Percentiles rank a stretch among this genome's conserved stretches.
Conservation (phyloP, 1,140 invertebrate genomes). For the Ganaspis sp. region DNA sequence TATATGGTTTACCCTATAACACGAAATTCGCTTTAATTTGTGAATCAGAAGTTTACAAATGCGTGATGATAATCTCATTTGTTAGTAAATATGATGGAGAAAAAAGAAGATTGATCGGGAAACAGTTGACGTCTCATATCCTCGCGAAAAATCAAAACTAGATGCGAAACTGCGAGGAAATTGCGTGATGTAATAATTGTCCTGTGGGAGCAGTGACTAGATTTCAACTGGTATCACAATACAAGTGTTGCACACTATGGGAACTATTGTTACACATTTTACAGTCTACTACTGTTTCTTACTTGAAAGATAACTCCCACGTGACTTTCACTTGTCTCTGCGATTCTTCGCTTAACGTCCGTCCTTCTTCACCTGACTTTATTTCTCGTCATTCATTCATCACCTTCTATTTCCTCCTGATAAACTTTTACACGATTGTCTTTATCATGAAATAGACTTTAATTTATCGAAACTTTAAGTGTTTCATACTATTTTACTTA, state of each 20-base stretch:
- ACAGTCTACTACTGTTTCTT: constrained; percentile 71
- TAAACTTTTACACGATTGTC: too few relatives aligned
- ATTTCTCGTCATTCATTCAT: background rate
- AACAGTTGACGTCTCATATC: constrained; percentile 38
- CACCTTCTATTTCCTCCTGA: background rate
- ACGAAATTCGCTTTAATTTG: background rate
- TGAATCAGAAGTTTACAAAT: background rate
- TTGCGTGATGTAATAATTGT: constrained; percentile 75
- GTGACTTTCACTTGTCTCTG: constrained; percentile 74
- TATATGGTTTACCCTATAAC: too few relatives aligned
- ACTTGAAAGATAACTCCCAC: constrained; percentile 66
- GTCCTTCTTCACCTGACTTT: constrained; percentile 45
- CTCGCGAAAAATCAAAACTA: constrained; percentile 46
- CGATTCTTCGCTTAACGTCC: constrained; percentile 53
- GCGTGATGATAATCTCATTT: background rate
- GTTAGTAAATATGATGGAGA: background rate
- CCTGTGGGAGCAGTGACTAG: constrained; percentile 72
- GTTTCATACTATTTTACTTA: too few relatives aligned
- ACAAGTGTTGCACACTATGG: constrained; percentile 72
- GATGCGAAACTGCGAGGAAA: constrained; percentile 67
- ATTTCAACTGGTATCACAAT: constrained; percentile 68
- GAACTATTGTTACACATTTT: constrained; percentile 76
- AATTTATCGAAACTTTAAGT: too few relatives aligned
- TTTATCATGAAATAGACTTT: too few relatives aligned
- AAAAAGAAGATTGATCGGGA: background rate